Evolutionary conservation across 2,113 vertebrate genomes (phyloP).

Genomic region (Anoplopoma fimbria): DNA sequence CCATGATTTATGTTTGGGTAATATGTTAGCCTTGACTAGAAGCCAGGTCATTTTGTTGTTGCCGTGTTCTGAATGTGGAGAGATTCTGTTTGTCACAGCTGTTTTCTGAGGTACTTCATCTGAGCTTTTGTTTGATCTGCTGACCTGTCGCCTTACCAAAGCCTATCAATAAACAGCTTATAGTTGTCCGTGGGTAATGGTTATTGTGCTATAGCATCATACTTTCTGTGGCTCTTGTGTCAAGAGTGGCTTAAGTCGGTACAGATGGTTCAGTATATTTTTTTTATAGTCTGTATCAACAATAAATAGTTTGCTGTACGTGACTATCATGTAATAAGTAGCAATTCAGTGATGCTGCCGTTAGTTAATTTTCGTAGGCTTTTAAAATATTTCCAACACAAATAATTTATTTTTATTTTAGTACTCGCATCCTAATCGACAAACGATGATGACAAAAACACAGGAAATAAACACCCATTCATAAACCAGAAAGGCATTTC

Average conservation of each 20-base stretch:
- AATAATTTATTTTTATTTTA: not conserved
- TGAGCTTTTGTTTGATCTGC: constrained; percentile 26
- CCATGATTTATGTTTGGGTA: constrained; percentile 64
- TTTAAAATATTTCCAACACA: too few relatives aligned
- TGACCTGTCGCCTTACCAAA: constrained; percentile 5
- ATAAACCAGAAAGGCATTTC: not conserved
- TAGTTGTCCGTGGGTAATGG: not conserved
- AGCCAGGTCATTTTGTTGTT: constrained; percentile 64
- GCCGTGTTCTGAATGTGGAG: constrained; percentile 58
- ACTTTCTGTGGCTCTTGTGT: not conserved
- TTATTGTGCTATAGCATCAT: not conserved
- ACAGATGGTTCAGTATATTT: not conserved
- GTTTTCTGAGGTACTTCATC: constrained; percentile 16
- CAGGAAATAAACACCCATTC: not conserved
- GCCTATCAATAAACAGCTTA: constrained; percentile 21
- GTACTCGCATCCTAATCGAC: not conserved
- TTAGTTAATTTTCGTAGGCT: not conserved
- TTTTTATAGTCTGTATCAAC: not conserved
- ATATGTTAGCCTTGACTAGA: constrained; percentile 51
- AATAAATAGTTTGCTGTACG: not conserved
- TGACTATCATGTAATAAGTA: not conserved
- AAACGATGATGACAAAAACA: not conserved
- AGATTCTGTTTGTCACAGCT: constrained; percentile 65
- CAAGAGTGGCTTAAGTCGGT: not conserved
- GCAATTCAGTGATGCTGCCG: not conserved